Percentiles rank a stretch among this genome's conserved stretches.
Conservation (phyloP, 2,797 vertebrate species). For the Chiroxiphia lanceolata region DNA sequence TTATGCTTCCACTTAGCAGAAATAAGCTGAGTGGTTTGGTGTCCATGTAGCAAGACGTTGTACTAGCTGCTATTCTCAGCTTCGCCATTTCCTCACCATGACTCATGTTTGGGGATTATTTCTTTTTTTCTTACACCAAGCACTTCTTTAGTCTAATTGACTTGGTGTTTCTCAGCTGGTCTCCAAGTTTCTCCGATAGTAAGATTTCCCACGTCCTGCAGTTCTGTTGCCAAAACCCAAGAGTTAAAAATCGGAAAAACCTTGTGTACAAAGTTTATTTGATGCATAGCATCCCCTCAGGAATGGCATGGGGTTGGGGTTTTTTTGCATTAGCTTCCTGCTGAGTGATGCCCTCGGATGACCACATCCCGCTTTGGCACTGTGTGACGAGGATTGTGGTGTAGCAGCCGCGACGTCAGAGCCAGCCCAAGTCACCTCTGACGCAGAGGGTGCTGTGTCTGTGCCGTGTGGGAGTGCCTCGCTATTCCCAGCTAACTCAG, state of each 20-base stretch:
- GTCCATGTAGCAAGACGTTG: accelerated
- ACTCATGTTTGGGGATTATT: neutral
- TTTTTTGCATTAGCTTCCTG: accelerated
- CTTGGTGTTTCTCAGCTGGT: neutral
- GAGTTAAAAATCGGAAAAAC: neutral
- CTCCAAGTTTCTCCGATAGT: neutral
- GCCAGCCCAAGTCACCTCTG: neutral
- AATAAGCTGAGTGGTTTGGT: neutral
- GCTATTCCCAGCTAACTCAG: neutral
- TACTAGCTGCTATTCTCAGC: neutral
- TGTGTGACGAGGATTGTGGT: neutral
- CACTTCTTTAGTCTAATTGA: neutral
- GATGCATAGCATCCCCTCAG: neutral
- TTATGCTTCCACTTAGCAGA: neutral
- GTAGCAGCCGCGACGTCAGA: neutral
- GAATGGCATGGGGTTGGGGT: accelerated
- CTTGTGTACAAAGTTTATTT: neutral
- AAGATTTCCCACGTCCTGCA: neutral
- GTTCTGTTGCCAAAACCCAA: neutral
- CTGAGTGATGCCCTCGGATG: neutral
- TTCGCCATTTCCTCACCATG: neutral
- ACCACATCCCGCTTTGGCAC: accelerated
- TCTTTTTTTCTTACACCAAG: neutral
- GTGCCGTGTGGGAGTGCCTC: neutral
- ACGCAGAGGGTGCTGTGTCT: neutral